Evolutionary conservation across 1,140 invertebrate species (phyloP), one percentile per base, ranked within the genome.

Genomic region (Drosophila ercepeae): DNA sequence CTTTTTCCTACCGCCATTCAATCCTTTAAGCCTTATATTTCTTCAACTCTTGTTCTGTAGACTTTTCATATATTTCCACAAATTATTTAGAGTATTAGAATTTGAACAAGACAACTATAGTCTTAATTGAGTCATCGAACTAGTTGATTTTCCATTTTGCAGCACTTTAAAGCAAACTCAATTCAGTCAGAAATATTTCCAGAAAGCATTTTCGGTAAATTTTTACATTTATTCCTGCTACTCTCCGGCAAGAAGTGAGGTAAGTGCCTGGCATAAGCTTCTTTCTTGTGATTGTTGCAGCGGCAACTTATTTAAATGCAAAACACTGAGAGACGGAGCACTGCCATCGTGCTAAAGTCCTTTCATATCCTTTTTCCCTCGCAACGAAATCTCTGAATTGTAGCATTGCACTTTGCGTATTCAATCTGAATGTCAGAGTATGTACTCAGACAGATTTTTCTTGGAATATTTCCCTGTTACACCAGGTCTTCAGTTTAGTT

Each of bases 231-330:
- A 25, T 60, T 71, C 25, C 32, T 11, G 14, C 9, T 16, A n/a
- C 19, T 51, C 16, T 9, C 0, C 16, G 29, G 23, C 25, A 71
- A 59, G 52, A 53, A n/a, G 49, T 44, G 44, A 72, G 44, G 68
- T 72, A 72, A 72, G 68, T 72, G 53, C 34, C 36, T 34, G 50
- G 55, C 69, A 72, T 65, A 72, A 72, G 42, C 54, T 58, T n/a
- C 23, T 68, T 48, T 42, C 16, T 16, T 61, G 13, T 23, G 44
- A 63, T 27, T 59, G 32, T 53, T 52, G 13, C 49, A 23, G 36
- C 34, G 11, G 27, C 46, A 78, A 75, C 67, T 68, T 72, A 82
- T 77, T 82, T 77, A 76, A 68, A 81, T 81, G 77, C 49, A 82
- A 81, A 76, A 73, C 69, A 73, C 68, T 60, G 57, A 36, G 48